Evolutionary conservation across 2,888 invertebrate species (phyloP).

Genomic region (Aplocera efformata): DNA sequence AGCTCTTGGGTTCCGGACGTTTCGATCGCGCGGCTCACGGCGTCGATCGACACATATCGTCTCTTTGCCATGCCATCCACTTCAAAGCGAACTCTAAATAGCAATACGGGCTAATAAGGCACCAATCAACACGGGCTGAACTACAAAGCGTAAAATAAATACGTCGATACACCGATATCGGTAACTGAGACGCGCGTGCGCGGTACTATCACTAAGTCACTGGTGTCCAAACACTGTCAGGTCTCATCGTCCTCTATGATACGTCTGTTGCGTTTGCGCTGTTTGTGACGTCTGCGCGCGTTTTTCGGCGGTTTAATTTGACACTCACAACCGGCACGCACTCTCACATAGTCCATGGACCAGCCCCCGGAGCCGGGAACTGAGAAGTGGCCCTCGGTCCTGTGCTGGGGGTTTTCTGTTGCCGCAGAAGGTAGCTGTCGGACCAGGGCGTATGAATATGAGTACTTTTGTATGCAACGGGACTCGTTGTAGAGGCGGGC

Average conservation of each 20-base stretch:
- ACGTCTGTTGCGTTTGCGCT: conserved; percentile 56
- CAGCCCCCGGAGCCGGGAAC: conserved; percentile 82
- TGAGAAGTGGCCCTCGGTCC: conserved; percentile 63
- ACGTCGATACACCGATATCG: conserved; percentile 48
- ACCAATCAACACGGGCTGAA: conserved; percentile 53
- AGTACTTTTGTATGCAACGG: conserved; percentile 90
- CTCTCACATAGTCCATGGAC: conserved; percentile 90
- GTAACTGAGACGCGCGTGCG: conserved; percentile 28
- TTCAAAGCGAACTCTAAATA: conserved; percentile 30
- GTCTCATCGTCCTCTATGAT: conserved; percentile 61
- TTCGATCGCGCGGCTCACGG: background rate
- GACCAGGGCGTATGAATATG: conserved; percentile 91
- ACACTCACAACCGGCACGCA: conserved; percentile 92
- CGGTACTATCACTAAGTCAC: conserved; percentile 35
- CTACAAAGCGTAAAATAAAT: conserved; percentile 64
- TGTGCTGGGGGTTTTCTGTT: conserved; percentile 60
- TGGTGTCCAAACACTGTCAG: conserved; percentile 50
- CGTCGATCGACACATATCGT: conserved; percentile 8
- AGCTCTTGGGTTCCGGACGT: conserved; percentile 3
- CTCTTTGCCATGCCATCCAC: conserved; percentile 19
- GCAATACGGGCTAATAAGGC: conserved; percentile 49
- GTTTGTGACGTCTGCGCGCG: conserved; percentile 53
- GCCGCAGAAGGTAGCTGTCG: conserved; percentile 74
- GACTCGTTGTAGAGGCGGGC: conserved; percentile 84
- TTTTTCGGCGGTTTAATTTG: conserved; percentile 83